Percentiles rank a stretch among this genome's conserved stretches.
Evolutionary conservation across 2,113 vertebrate species (phyloP).

Genomic region (Cervus canadensis): DNA sequence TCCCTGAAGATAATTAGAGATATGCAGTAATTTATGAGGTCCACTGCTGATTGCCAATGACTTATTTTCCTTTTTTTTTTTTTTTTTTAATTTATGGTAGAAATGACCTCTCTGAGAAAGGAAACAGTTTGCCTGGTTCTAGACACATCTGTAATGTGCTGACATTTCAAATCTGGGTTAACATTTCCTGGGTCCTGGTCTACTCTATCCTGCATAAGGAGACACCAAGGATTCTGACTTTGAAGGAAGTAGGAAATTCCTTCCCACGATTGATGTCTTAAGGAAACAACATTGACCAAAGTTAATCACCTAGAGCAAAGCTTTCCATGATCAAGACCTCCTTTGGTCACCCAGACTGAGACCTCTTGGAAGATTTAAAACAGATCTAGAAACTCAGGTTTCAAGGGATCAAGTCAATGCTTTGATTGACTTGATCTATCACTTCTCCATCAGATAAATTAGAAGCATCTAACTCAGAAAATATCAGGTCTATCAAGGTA

Average conservation of each 20-base stretch:
- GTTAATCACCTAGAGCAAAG: background rate
- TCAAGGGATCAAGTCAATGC: background rate
- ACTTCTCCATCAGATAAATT: background rate
- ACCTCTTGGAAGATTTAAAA: background rate
- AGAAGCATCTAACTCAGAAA: background rate
- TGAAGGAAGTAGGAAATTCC: background rate
- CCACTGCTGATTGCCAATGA: background rate
- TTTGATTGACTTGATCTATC: background rate
- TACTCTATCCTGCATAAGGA: background rate
- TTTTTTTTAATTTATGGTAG: background rate
- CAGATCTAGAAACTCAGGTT: background rate
- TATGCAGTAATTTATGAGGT: background rate
- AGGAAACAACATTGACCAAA: background rate
- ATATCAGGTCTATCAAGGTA: background rate
- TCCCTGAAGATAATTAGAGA: background rate
- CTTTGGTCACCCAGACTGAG: background rate
- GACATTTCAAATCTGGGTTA: background rate
- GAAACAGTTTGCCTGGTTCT: background rate
- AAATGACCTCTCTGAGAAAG: background rate
- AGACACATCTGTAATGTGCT: background rate
- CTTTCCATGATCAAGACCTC: background rate
- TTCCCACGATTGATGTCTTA: background rate
- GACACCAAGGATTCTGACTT: background rate
- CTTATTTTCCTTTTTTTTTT: background rate
- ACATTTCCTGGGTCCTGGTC: background rate